These are phyloP conservation scores for Anastatus disparis DNA, from an alignment of 1,140 invertebrate genomes.

Conservation along the genomic window DNA sequence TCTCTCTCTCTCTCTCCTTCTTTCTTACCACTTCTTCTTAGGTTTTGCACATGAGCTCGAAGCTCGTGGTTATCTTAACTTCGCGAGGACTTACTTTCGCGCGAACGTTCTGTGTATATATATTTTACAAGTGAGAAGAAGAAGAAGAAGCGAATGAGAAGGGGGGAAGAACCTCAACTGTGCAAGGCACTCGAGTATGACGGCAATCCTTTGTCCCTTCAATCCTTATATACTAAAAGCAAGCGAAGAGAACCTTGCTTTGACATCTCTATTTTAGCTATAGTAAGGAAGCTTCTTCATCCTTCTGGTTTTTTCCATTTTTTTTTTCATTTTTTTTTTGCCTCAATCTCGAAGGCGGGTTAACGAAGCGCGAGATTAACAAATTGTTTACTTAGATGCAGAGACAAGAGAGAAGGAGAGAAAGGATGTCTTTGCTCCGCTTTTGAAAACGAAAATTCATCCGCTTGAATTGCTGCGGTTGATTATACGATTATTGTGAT, in stretches of 20 bases:
- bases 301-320: too few species aligned
- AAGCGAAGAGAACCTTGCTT: not conserved
- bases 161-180: not conserved
- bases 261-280: constrained; percentile 29
- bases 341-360: constrained; percentile 7
- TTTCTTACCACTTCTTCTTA: too few species aligned
- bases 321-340: constrained; percentile 1
- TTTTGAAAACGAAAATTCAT: too few species aligned
- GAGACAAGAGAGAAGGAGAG: not conserved
- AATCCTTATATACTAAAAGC: not conserved
- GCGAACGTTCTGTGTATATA: not conserved
- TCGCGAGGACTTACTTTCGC: not conserved
- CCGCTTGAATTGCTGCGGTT: too few species aligned
- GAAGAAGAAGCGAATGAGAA: too few species aligned
- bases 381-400: constrained; percentile 22
- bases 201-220: constrained; percentile 37
- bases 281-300: not conserved
- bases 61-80: not conserved
- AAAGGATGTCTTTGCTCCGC: constrained; percentile 42
- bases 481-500: too few species aligned
- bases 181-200: constrained; percentile 30
- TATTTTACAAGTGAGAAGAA: not conserved
- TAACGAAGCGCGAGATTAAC: constrained; percentile 36
- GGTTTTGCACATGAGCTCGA: not conserved
- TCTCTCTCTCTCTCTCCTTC: too few species aligned